Base-by-base conservation (phyloP, 1,140 invertebrate genomes). In the Trichogramma pretiosum region DNA sequence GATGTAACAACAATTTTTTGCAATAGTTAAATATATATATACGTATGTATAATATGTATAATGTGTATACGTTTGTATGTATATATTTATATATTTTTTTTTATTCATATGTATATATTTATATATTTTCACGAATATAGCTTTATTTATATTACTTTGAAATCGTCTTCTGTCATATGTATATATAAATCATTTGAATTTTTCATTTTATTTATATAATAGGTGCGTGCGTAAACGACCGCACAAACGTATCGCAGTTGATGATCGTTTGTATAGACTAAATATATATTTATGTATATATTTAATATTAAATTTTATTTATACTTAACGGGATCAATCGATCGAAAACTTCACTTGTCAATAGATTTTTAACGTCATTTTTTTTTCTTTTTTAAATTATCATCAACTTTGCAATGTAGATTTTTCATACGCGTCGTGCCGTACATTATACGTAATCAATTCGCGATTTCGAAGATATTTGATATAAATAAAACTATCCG, bases 1-100 rank as follows among this genome's bases (percentile, higher is more conserved):
- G 61, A 68, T 67, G 58, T 68, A 69, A 69, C 64, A 70, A 71
- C 62, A 62, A 59, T 67, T n/a, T n/a, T n/a, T 67, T 69, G 65
- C 66, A 62, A 68, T 67, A 68, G 59, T 67, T 64, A 66, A 65
- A 67, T 70, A 67, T 61, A 56, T 54, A 38, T 44, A 45, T 45
- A 38, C 47, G 16, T 49, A 33, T 7, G n/a, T n/a, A n/a, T n/a
- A n/a, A n/a, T n/a, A n/a, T n/a, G n/a, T n/a, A n/a, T n/a, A n/a
- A n/a, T n/a, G n/a, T n/a, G n/a, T n/a, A n/a, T 56, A 50, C 53
- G 52, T 51, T 42, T 52, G 53, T 59, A 56, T 46, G 45, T 52
- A 37, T 46, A 46, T 50, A 39, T 48, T 2, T 53, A 24, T 48
- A 40, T 58, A 35, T 43, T 34, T 56, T 45, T 52, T 19, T 50